phyloP scores from a whole-genome alignment of 2,797 vertebrate genomes.

The Phataginus tricuspis region DNA sequence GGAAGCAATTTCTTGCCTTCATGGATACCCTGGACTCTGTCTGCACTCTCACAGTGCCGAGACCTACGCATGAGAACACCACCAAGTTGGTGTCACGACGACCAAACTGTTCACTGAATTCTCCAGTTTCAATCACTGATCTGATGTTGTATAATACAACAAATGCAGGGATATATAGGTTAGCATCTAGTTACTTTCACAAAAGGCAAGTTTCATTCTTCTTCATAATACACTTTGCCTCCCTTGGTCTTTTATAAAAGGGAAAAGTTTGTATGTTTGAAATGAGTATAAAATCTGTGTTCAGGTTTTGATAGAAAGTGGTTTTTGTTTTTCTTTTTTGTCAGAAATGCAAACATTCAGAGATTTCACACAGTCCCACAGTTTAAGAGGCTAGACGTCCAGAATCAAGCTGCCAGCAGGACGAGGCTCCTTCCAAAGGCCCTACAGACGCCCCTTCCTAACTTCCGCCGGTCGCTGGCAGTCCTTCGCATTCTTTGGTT shows the following conservation, averaged over 20 bases:
- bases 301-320: not conserved
- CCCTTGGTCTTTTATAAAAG: not conserved
- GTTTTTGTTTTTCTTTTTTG: constrained; percentile 46
- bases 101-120: not conserved
- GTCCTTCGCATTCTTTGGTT: not conserved
- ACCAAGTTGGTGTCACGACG: not conserved
- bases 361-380: not conserved
- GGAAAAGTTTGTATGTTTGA: not conserved
- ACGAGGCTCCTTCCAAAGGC: not conserved
- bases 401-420: not conserved
- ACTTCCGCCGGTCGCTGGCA: not conserved
- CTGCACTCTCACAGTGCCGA: not conserved
- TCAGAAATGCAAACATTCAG: not conserved
- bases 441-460: not conserved
- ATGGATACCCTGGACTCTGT: not conserved
- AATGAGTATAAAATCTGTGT: constrained; percentile 27
- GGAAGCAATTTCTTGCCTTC: not conserved
- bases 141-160: not conserved
- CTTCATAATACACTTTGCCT: not conserved
- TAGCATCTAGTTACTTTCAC: not conserved
- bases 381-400: not conserved
- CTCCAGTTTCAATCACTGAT: not conserved
- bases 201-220: not conserved
- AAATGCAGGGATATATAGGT: not conserved
- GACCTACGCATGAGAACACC: not conserved